phyloP scores from a whole-genome alignment of 2,888 invertebrate species.

The Clitarchus hookeri region DNA sequence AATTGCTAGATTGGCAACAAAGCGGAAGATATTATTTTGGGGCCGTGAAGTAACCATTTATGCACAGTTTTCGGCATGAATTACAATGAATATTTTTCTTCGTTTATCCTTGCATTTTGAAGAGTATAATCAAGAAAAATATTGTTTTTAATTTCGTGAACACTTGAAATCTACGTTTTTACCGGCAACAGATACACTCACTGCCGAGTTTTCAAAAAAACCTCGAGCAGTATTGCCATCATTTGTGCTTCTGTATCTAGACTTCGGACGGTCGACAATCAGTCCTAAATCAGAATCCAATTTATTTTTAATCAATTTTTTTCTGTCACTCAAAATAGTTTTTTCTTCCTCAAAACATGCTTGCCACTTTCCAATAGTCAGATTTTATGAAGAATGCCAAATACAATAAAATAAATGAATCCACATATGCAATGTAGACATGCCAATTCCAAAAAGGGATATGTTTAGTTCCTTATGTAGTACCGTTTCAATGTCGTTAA shows the following conservation, averaged over 20 bases:
- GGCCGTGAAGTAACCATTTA: not conserved
- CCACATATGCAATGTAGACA: not conserved
- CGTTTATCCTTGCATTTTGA: not conserved
- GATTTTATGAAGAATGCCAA: not conserved
- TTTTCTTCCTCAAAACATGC: not conserved
- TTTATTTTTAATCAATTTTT: not conserved
- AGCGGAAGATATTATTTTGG: not conserved
- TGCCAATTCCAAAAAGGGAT: too few species aligned
- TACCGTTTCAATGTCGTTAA: not conserved
- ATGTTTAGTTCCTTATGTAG: too few species aligned
- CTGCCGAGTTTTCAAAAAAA: not conserved
- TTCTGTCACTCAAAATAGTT: not conserved
- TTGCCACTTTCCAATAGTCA: not conserved
- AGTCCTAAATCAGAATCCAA: slow-evolving; percentile 38
- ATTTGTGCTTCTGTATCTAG: slow-evolving; percentile 40
- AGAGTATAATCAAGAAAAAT: not conserved
- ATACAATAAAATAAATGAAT: not conserved
- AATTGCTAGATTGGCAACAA: not conserved
- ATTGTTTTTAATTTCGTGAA: not conserved
- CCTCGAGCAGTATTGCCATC: slow-evolving; percentile 39
- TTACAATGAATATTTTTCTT: not conserved
- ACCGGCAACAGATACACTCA: not conserved
- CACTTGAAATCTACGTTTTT: not conserved
- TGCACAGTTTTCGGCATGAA: not conserved
- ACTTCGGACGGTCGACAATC: slow-evolving; percentile 40